These are phyloP conservation scores for Xestia rhomboidea DNA, from an alignment of 2,888 invertebrate species.

Conservation along the genomic window DNA sequence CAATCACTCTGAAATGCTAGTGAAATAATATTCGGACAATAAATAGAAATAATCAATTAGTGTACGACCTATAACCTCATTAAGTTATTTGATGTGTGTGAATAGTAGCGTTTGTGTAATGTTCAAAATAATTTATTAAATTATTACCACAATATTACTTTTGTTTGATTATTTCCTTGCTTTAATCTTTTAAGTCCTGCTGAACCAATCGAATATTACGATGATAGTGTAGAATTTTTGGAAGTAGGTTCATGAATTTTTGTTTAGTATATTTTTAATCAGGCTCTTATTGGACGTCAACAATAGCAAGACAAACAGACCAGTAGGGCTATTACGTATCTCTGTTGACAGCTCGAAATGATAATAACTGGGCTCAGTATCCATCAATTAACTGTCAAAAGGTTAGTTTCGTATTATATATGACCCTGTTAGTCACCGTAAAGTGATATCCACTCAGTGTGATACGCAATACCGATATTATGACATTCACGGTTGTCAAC, in stretches of 20 bases:
- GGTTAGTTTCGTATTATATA: no score
- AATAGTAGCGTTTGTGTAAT: constrained; percentile 88
- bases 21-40: constrained; percentile 85
- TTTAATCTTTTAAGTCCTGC: background rate
- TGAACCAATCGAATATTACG: background rate
- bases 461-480: no score
- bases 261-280: background rate
- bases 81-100: constrained; percentile 90
- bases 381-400: no score
- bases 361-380: no score
- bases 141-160: constrained; percentile 76
- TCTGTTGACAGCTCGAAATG: no score
- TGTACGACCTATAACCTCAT: constrained; percentile 90
- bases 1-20: constrained; percentile 90
- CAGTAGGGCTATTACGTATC: no score
- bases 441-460: no score
- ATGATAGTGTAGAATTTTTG: background rate
- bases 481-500: no score
- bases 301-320: background rate
- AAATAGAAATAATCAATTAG: constrained; percentile 82
- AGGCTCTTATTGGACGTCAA: background rate
- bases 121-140: constrained; percentile 89
- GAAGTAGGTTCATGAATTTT: background rate
- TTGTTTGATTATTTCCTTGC: constrained; percentile 54
- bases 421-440: no score